Conservation (phyloP, 1,140 invertebrate genomes). For the Drosophila ercepeae region DNA sequence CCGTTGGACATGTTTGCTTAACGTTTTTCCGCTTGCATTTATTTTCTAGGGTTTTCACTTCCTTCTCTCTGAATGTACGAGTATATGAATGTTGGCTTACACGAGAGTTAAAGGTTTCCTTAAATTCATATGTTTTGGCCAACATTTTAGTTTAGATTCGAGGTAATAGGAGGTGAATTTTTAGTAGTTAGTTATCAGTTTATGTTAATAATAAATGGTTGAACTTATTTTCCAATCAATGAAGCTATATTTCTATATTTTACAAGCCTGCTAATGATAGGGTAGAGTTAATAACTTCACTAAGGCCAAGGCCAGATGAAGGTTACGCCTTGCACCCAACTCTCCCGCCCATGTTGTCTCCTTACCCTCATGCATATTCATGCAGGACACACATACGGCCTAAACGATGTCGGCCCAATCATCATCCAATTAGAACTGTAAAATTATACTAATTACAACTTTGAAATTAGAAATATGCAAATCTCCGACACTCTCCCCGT, state of each 20-base stretch:
- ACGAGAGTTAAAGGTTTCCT: background rate
- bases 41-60: conserved; percentile 25
- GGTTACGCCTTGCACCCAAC: conserved; percentile 50
- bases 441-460: conserved; percentile 83
- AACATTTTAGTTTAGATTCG: background rate
- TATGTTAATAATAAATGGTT: no score
- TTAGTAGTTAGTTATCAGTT: no score
- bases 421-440: conserved; percentile 80
- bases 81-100: background rate
- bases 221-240: no score
- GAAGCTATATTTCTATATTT: no score
- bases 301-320: conserved; percentile 48
- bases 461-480: conserved; percentile 82
- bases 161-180: no score
- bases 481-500: conserved; percentile 32
- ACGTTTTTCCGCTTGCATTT: conserved; percentile 31
- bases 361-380: conserved; percentile 62
- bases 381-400: conserved; percentile 48
- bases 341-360: conserved; percentile 7
- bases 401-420: conserved; percentile 73
- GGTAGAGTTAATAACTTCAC: conserved; percentile 69
- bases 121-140: background rate
- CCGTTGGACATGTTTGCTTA: conserved; percentile 31
- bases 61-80: conserved; percentile 1
- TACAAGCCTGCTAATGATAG: no score